A percentile compares a stretch with the other conserved stretches of the same genome.
phyloP scores from a whole-genome alignment of 2,888 invertebrate genomes.

The Empis stercorea region DNA sequence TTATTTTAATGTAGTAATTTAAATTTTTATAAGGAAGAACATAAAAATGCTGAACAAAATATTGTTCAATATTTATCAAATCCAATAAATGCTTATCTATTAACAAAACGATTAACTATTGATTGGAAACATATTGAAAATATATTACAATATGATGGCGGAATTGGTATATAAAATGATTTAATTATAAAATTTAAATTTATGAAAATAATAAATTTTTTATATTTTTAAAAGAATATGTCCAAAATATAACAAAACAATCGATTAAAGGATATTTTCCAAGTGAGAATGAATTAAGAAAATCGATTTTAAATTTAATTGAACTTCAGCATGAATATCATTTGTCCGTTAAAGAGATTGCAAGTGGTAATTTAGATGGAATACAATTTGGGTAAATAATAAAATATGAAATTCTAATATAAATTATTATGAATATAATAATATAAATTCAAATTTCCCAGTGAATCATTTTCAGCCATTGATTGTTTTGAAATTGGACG shows the following conservation, averaged over 20 bases:
- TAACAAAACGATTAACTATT: constrained; percentile 84
- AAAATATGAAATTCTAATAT: neutral
- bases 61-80: constrained; percentile 74
- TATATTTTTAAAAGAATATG: too few species aligned
- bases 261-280: too few species aligned
- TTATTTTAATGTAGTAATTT: neutral
- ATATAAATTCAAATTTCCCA: too few species aligned
- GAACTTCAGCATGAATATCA: neutral
- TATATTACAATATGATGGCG: constrained; percentile 41
- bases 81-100: constrained; percentile 87
- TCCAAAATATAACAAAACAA: too few species aligned
- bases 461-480: neutral
- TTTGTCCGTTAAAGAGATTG: neutral
- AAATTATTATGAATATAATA: neutral
- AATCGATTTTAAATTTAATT: too few species aligned
- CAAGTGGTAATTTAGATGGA: neutral
- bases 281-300: too few species aligned
- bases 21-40: constrained; percentile 50
- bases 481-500: neutral
- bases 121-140: constrained; percentile 80
- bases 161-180: neutral
- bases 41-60: constrained; percentile 63
- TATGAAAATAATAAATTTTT: too few species aligned
- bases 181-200: too few species aligned
- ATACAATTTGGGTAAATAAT: neutral